phyloP scores from a whole-genome alignment of 2,888 invertebrate genomes.

The Diadegma fenestrale region DNA sequence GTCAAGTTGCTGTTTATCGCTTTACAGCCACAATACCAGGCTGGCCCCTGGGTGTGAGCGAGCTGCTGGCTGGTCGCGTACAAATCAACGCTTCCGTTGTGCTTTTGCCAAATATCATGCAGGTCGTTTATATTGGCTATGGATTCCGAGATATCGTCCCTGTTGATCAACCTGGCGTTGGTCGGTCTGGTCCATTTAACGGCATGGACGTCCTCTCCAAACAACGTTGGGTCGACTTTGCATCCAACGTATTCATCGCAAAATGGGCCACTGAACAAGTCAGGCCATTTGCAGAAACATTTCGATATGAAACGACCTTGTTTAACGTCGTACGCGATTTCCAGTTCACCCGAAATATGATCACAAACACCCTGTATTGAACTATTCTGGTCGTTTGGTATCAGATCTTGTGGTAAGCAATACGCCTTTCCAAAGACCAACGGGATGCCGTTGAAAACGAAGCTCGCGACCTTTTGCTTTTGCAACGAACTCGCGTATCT shows the following conservation, averaged over 20 bases:
- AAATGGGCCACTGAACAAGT: background rate
- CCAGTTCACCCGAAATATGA: background rate
- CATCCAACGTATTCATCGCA: background rate
- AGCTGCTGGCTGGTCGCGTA: background rate
- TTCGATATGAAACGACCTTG: background rate
- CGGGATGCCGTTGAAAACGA: background rate
- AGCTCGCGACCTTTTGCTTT: background rate
- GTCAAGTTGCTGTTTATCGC: background rate
- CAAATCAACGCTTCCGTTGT: background rate
- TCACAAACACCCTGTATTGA: background rate
- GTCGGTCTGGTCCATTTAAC: too few species aligned
- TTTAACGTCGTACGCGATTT: background rate
- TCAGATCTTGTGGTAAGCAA: background rate
- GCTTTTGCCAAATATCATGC: background rate
- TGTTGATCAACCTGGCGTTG: background rate
- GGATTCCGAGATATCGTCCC: background rate
- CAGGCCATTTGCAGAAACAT: background rate
- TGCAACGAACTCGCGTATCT: background rate
- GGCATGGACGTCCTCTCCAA: background rate
- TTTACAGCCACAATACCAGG: background rate
- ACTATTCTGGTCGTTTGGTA: background rate
- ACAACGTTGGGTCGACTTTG: background rate
- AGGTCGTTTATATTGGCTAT: background rate
- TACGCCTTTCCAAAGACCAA: background rate
- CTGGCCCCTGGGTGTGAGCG: background rate